Evolutionary conservation across 2,888 invertebrate genomes (phyloP), one percentile per base, ranked within the genome.

Genomic region (Xestia ashworthii): DNA sequence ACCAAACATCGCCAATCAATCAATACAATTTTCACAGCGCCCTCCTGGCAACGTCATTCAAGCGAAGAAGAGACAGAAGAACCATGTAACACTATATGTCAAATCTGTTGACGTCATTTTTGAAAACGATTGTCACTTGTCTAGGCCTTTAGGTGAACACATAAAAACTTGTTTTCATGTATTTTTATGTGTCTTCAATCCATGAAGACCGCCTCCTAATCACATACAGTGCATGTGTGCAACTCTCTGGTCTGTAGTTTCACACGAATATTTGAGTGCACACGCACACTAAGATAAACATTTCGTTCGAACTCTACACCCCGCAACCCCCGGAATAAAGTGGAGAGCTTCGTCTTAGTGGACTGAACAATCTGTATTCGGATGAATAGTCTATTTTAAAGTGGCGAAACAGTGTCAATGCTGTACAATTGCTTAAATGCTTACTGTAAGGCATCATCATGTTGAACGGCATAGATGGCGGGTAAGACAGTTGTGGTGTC

Each of bases 391-490:
- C 9, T n/a, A 38, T 70, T 69, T 12, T 22, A n/a, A 71, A 70
- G 6, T 48, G 12, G n/a, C 53, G 0, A n/a, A 41, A 32, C n/a
- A 22, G 9, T 22, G 22, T 53, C 22, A 64, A 74, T 48, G n/a
- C 19, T 32, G 14, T 48, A 3, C 53, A 60, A 25, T 22, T 38
- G 86, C 93, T 91, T 87, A 60, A 38, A 16, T 38, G 86, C 93
- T 91, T 87, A 96, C 96, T 96, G 81, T 94, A 96, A 0, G 96
- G 96, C 95, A 96, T 94, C 95, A 96, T 96, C 96, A 96, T 95
- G 85, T 95, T 96, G 89, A 92, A 96, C 0, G 96, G 96, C 94
- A 96, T 91, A 4, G 96, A 90, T 0, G 96, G 96, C 50, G 96
- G 96, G 87, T 90, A 96, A 3, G 95, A 90, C 89, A 95, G 88